These are phyloP conservation scores for Sesia apiformis DNA, from an alignment of 2,888 invertebrate species.

Conservation along the genomic window DNA sequence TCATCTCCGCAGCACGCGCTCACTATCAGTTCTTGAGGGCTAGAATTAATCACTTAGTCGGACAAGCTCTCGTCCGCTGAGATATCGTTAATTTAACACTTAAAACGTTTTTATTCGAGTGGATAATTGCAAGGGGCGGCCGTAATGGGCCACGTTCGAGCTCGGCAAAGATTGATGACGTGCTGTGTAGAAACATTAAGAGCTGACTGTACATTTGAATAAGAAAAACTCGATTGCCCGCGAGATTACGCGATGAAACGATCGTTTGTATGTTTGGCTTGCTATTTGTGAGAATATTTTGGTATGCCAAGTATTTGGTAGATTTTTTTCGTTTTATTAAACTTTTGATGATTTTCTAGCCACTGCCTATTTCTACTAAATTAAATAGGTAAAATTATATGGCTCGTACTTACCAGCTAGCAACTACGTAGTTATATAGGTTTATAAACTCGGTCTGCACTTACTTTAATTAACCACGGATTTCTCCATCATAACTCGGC, in stretches of 20 bases:
- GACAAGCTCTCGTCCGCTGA: conserved; percentile 56
- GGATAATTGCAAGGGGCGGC: conserved; percentile 66
- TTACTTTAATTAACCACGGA: too few relatives aligned
- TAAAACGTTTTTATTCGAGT: conserved; percentile 71
- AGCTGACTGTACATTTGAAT: conserved; percentile 64
- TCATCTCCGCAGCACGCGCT: background rate
- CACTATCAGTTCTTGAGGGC: background rate
- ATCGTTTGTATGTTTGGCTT: conserved; percentile 40
- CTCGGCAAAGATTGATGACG: conserved; percentile 64
- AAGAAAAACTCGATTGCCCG: conserved; percentile 53
- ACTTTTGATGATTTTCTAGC: too few relatives aligned
- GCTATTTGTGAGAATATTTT: conserved; percentile 13
- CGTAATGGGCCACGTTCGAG: conserved; percentile 60
- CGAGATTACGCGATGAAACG: conserved; percentile 50
- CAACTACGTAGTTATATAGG: too few relatives aligned
- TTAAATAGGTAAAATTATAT: too few relatives aligned
- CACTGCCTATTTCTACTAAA: too few relatives aligned
- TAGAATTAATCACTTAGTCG: conserved; percentile 60
- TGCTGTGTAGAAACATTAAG: conserved; percentile 60
- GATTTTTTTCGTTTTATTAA: too few relatives aligned
- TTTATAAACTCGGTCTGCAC: too few relatives aligned
- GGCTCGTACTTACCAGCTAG: too few relatives aligned
- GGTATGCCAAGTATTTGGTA: background rate
- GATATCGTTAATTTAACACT: conserved; percentile 73
- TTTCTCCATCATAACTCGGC: too few relatives aligned